Percentiles rank a stretch among this genome's conserved stretches.
phyloP scores from a whole-genome alignment of 30 jellyfish, hydroid and myxozoan species.

The Mastigias papua region DNA sequence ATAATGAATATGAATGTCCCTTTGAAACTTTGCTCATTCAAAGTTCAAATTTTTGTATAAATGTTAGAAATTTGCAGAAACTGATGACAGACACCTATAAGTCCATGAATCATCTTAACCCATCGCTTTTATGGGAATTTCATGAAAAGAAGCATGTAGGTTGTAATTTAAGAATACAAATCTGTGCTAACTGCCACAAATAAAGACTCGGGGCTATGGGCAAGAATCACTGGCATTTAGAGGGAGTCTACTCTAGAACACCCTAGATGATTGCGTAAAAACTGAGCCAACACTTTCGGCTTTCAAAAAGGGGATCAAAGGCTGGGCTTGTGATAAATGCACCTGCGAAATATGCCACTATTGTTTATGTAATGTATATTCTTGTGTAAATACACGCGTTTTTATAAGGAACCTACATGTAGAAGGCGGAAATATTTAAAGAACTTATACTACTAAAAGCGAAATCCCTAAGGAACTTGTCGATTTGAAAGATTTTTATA shows the following conservation, averaged over 20 bases:
- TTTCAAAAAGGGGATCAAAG: slow-evolving; percentile 10
- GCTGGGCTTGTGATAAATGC: slow-evolving; percentile 36
- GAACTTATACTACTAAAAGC: too few species aligned
- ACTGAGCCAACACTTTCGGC: slow-evolving; percentile 31
- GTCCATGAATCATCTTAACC: too few species aligned
- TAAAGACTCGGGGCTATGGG: too few species aligned
- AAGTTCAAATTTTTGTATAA: slow-evolving; percentile 17
- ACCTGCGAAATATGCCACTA: slow-evolving; percentile 21
- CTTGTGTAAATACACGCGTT: too few species aligned
- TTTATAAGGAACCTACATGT: too few species aligned
- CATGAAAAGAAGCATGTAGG: too few species aligned
- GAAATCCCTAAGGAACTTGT: too few species aligned
- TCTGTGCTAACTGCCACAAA: slow-evolving; percentile 36
- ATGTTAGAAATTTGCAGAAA: slow-evolving; percentile 48
- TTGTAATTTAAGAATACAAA: slow-evolving; percentile 20
- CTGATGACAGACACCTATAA: slow-evolving; percentile 52
- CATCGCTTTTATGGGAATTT: too few species aligned
- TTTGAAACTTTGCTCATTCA: slow-evolving; percentile 19
- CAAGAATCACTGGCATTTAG: slow-evolving; percentile 24
- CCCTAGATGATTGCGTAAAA: slow-evolving; percentile 28
- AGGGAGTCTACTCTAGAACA: slow-evolving; percentile 22
- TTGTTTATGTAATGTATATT: too few species aligned
- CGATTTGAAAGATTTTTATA: too few species aligned
- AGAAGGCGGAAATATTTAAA: too few species aligned
- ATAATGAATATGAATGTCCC: too few species aligned